phyloP scores from a whole-genome alignment of 2,888 invertebrate genomes.

The Nowickia ferox region DNA sequence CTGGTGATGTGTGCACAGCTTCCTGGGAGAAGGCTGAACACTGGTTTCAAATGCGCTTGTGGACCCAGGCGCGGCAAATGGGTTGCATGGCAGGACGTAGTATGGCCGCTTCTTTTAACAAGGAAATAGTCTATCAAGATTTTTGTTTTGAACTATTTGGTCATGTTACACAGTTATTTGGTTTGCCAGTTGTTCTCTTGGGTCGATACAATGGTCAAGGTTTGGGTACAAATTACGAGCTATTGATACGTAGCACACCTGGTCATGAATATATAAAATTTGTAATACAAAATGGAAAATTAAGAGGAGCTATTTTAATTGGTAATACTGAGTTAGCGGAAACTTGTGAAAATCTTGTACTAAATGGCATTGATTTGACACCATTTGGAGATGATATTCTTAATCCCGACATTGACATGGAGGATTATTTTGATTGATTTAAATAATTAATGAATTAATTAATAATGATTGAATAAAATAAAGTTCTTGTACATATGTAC shows the following conservation, averaged over 20 bases:
- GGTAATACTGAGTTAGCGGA: slow-evolving; percentile 99
- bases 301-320: slow-evolving; percentile 97
- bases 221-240: slow-evolving; percentile 90
- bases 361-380: slow-evolving; percentile 95
- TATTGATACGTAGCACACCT: slow-evolving; percentile 92
- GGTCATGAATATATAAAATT: slow-evolving; percentile 93
- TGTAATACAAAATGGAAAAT: slow-evolving; percentile 90
- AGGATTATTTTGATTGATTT: slow-evolving; percentile 97
- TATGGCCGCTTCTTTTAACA: slow-evolving; percentile 87
- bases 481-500: slow-evolving; percentile 9
- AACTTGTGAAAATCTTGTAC: slow-evolving; percentile 98
- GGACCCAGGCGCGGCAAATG: slow-evolving; percentile 99
- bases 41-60: slow-evolving; percentile 97
- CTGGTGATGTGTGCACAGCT: slow-evolving; percentile 96
- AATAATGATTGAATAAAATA: neutral
- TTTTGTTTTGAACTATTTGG: slow-evolving; percentile 99
- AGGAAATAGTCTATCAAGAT: slow-evolving; percentile 90
- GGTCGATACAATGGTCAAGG: slow-evolving; percentile 97
- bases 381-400: slow-evolving; percentile 95
- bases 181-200: slow-evolving; percentile 94
- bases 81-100: slow-evolving; percentile 96
- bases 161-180: slow-evolving; percentile 97
- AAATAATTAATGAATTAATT: slow-evolving; percentile 9
- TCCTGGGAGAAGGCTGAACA: slow-evolving; percentile 90
- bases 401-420: slow-evolving; percentile 97